Base-by-base conservation (phyloP, 1,140 invertebrate genomes). In the Drosophila punjabiensis region DNA sequence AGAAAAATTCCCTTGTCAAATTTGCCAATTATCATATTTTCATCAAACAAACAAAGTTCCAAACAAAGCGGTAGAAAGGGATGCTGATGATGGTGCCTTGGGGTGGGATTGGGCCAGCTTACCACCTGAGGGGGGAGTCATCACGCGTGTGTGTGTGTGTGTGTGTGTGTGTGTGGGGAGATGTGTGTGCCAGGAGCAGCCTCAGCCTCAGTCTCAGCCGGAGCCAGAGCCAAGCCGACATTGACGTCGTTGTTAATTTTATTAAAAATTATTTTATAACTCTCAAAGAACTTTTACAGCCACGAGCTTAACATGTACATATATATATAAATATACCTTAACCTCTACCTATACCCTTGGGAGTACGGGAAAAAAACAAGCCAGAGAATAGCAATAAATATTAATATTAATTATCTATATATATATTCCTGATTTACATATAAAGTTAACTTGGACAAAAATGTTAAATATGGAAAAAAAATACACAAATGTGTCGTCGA, bases 11-110 rank as follows among this genome's bases (percentile, higher is more conserved):
- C 87, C 84, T 86, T 91, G 87, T 92, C 91, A 92, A 92, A 92
- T 92, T 92, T 92, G 91, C 91, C 91, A 92, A 92, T 92, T 92
- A 92, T 92, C 91, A 92, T 92, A 92, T 92, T 92, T 92, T 91
- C 91, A 89, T 91, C 91, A 92, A 91, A 92, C 82, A 92, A 92
- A 91, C 81, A 90, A 90, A 90, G 87, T 90, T 89, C 79, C 69
- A 67, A 81, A 69, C 60, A 52, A 55, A 53, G 35, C 24, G 20
- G 45, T 60, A 33, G 41, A 20, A 41, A 18, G 47, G 69, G 61
- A 59, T 59, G 55, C 55, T 56, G 33, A 37, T 56, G 55, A 56
- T 39, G 55, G 20, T 56, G 16, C 55, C 55, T 56, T 16, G 4
- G 56, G 61, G 16, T 2, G 20, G 32, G 10, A 13, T 3, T 61